A percentile compares a stretch with the other conserved stretches of the same genome.
These are phyloP conservation scores for Coleophora deauratella DNA, from an alignment of 2,888 invertebrate species.

Conservation along the genomic window DNA sequence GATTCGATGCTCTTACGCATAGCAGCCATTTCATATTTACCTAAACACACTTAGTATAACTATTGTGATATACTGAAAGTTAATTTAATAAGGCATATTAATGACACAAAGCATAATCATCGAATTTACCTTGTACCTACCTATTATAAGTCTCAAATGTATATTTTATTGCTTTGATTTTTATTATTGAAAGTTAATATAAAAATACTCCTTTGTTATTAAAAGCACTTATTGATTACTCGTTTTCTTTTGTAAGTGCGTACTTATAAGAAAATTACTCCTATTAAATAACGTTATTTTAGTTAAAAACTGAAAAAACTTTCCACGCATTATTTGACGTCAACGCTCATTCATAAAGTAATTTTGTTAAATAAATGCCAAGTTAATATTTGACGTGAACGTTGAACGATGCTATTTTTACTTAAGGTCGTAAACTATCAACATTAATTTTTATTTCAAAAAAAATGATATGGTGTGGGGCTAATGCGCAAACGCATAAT, in stretches of 20 bases:
- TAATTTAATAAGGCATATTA: constrained; percentile 6
- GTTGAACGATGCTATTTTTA: constrained; percentile 23
- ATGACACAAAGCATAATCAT: constrained; percentile 25
- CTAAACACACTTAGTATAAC: not conserved
- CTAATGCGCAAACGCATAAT: constrained; percentile 9
- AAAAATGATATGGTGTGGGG: constrained; percentile 13
- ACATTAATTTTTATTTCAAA: constrained; percentile 25
- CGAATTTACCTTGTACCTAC: constrained; percentile 22
- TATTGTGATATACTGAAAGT: not conserved
- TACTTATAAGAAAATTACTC: too few relatives aligned
- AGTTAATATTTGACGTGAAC: constrained; percentile 28
- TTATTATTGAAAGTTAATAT: constrained; percentile 13
- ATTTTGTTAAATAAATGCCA: constrained; percentile 39
- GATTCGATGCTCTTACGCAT: too few relatives aligned
- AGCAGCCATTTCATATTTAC: not conserved
- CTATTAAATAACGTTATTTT: too few relatives aligned
- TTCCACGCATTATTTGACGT: constrained; percentile 42
- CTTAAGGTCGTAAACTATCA: constrained; percentile 17
- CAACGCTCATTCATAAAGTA: constrained; percentile 60
- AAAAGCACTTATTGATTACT: not conserved
- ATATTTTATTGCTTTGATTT: constrained; percentile 13
- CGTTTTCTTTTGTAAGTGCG: too few relatives aligned
- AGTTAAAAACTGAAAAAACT: not conserved
- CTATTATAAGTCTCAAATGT: constrained; percentile 21
- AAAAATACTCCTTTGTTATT: constrained; percentile 13